Evolutionary conservation across 2,797 vertebrate genomes (phyloP).

Genomic region (Dendrocincla fuliginosa): DNA sequence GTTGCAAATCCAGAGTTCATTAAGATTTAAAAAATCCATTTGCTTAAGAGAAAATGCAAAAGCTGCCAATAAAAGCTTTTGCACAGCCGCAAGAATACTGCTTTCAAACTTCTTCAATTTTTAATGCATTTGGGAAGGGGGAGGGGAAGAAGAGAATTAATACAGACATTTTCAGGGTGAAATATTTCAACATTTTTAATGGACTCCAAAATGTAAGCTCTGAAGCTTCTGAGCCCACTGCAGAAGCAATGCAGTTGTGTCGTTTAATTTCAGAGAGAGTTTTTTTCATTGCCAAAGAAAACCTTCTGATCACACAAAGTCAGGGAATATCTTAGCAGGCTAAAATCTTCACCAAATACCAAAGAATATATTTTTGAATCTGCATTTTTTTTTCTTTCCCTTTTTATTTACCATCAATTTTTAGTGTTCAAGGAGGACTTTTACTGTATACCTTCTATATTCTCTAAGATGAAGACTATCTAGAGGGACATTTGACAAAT

Average conservation of each 20-base stretch:
- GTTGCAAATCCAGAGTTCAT: conserved; percentile 24
- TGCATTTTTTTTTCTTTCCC: background rate
- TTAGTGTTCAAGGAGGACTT: background rate
- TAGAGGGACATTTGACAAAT: background rate
- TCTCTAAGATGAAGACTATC: background rate
- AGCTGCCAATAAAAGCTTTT: conserved; percentile 44
- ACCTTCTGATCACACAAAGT: background rate
- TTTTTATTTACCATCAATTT: background rate
- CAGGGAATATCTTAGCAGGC: background rate
- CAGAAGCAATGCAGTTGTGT: background rate
- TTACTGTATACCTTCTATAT: background rate
- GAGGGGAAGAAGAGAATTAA: background rate
- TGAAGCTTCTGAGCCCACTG: background rate
- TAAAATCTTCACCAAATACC: background rate
- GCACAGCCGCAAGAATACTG: background rate
- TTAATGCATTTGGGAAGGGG: conserved; percentile 13
- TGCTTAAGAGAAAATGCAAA: conserved; percentile 31
- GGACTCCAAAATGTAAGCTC: background rate
- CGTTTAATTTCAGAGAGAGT: background rate
- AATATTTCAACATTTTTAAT: conserved; percentile 17
- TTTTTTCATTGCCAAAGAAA: background rate
- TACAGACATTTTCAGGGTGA: background rate
- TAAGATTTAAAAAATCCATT: conserved; percentile 42
- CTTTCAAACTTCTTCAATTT: conserved; percentile 39
- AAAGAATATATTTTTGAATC: background rate